Evolutionary conservation across 2,797 vertebrate species (phyloP).

Genomic region (Chiloscyllium punctatum): DNA sequence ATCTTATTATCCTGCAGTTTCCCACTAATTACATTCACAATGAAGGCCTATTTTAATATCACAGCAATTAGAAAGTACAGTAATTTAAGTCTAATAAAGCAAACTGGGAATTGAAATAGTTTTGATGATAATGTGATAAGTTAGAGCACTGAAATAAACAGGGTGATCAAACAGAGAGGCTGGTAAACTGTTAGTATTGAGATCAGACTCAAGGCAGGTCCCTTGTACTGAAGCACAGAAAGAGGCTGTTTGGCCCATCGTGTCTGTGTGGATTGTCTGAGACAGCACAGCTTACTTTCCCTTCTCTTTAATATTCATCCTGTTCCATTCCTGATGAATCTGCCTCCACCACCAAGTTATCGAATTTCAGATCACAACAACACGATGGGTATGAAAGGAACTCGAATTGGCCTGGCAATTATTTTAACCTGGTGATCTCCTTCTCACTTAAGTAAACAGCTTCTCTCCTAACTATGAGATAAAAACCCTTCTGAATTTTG

Average conservation of each 20-base stretch:
- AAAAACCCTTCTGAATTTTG: background rate
- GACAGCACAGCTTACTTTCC: too few relatives aligned
- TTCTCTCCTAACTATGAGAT: background rate
- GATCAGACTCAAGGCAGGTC: background rate
- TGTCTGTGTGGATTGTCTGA: background rate
- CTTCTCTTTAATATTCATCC: background rate
- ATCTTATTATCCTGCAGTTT: slow-evolving; percentile 39
- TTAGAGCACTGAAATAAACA: background rate
- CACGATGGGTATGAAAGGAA: background rate
- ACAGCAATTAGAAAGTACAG: slow-evolving; percentile 33
- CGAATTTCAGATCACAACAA: background rate
- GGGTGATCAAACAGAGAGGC: background rate
- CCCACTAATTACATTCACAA: slow-evolving; percentile 28
- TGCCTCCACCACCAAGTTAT: background rate
- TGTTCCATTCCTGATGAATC: background rate
- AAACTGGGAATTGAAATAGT: slow-evolving; percentile 28
- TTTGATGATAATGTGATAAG: slow-evolving; percentile 17
- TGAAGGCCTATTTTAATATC: slow-evolving; percentile 34
- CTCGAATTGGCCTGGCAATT: background rate
- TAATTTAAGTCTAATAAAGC: slow-evolving; percentile 37
- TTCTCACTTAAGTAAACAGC: background rate
- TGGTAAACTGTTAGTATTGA: background rate
- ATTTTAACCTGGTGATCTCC: background rate
- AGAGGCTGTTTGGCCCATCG: background rate
- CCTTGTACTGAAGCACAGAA: background rate